Evolutionary conservation across 1,140 invertebrate species (phyloP), one percentile per base, ranked within the genome.

Genomic region (Microplitis demolitor): DNA sequence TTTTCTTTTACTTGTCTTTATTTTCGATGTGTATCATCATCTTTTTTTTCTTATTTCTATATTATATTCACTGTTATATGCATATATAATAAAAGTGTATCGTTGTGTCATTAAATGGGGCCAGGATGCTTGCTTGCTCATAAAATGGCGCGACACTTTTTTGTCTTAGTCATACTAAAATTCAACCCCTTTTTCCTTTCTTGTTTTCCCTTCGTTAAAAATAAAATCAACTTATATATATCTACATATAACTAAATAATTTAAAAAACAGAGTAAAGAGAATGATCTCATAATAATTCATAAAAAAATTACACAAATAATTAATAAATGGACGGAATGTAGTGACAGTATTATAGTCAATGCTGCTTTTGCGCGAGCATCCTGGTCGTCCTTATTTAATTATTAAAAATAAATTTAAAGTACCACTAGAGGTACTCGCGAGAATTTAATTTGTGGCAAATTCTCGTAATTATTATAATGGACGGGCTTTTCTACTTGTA

Each of bases 11-110:
- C 34, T 37, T 68, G 9, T 56, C 11, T 11, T 14, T 35, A 37
- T 8, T 54, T 54, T 54, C 16, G 14, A 54, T n/a, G 37, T 8
- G 35, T 68, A 58, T n/a, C 33, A 31, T 11, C 64, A n/a, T 68
- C 34, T 58, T 31, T 69, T 45, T 61, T 24, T 39, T 39, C 5
- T 69, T 31, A 50, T 60, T 35, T 24, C 5, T 66, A 53, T 70
- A 61, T 62, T 37, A n/a, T 16, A 51, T 37, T 31, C 14, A 39
- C 31, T 62, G 13, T 64, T 64, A 9, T 69, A 11, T 58, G 53
- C 33, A 64, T 72, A 72, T 66, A 39, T 8, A 50, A 50, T 54
- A 50, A 50, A 39, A 71, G 24, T 72, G 70, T 66, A 63, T 58
- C 63, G 51, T n/a, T 72, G 62, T 66, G 60, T 72, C 31, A 33